Conservation (phyloP, 2,797 vertebrate species). For the Dromococcyx pavoninus region DNA sequence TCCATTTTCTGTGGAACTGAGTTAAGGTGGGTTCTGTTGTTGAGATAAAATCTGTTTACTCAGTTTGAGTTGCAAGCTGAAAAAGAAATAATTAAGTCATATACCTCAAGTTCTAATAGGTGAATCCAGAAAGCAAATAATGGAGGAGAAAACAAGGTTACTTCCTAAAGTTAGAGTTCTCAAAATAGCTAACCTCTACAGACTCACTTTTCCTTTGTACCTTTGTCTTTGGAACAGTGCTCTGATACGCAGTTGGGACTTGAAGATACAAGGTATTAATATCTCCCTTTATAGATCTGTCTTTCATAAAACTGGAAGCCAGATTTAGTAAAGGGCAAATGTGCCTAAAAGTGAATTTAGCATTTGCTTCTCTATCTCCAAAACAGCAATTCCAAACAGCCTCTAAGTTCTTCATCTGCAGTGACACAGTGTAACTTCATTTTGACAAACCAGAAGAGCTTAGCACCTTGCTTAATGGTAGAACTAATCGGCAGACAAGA, state of each 20-base stretch:
- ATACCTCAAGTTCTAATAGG: not conserved
- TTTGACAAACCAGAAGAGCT: not conserved
- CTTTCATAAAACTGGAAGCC: not conserved
- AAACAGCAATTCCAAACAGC: not conserved
- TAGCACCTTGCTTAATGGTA: not conserved
- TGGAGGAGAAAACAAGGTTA: constrained; percentile 37
- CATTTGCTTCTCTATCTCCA: not conserved
- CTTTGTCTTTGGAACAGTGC: not conserved
- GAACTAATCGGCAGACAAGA: not conserved
- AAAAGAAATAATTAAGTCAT: not conserved
- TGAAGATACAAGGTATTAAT: not conserved
- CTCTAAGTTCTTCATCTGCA: not conserved
- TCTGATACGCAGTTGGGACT: not conserved
- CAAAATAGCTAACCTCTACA: constrained; percentile 28
- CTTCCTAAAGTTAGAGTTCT: constrained; percentile 27
- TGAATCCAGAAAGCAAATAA: constrained; percentile 9
- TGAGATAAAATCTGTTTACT: not conserved
- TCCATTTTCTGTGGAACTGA: not conserved
- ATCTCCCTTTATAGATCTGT: constrained; percentile 8
- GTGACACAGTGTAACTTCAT: not conserved
- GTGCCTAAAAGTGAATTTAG: not conserved
- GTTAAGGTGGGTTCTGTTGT: not conserved
- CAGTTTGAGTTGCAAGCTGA: not conserved
- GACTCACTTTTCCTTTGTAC: not conserved
- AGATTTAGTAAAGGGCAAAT: not conserved